Evolutionary conservation across 2,113 vertebrate genomes (phyloP).

Genomic region (Craseonycteris thonglongyai): DNA sequence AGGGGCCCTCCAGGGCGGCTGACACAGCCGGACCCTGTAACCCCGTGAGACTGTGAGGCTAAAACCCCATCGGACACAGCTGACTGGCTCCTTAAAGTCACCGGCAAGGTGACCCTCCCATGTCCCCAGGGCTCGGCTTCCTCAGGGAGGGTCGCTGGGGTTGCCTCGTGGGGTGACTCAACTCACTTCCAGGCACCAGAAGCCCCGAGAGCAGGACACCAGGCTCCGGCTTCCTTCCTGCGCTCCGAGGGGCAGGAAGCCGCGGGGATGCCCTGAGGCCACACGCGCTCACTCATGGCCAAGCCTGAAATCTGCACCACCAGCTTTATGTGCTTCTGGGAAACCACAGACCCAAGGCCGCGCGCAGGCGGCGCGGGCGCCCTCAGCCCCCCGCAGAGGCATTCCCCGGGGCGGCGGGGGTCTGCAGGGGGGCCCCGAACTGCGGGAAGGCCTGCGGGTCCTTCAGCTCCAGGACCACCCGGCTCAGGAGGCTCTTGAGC

Average conservation of each 20-base stretch:
- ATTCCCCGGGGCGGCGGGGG: background rate
- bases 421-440: background rate
- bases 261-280: background rate
- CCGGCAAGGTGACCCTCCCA: no score
- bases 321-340: background rate
- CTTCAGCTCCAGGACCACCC: slow-evolving; percentile 10
- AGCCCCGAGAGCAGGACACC: no score
- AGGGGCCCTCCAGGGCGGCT: no score
- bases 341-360: background rate
- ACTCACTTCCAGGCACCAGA: no score
- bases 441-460: background rate
- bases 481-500: slow-evolving; percentile 52
- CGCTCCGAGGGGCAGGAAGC: background rate
- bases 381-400: background rate
- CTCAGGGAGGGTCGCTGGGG: no score
- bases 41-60: no score
- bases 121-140: no score
- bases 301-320: background rate
- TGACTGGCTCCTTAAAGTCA: no score
- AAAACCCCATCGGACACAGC: no score
- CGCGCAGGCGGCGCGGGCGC: background rate
- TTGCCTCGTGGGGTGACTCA: no score
- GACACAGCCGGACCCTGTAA: no score
- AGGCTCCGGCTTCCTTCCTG: background rate
- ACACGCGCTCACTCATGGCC: background rate